Conservation (phyloP, 2,797 vertebrate genomes). For the Lepidocolaptes lacrymiger region DNA sequence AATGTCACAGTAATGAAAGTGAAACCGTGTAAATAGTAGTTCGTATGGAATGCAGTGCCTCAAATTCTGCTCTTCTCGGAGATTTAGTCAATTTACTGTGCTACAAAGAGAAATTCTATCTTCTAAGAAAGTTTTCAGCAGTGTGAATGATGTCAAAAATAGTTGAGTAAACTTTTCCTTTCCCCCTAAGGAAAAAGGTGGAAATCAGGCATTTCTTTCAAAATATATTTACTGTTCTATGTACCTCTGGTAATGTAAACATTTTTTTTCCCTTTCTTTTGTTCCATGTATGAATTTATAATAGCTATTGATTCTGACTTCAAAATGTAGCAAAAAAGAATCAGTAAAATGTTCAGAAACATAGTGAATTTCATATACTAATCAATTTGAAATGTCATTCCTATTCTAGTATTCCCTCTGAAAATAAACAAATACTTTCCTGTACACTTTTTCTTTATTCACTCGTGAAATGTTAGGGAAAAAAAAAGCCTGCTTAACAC, state of each 20-base stretch:
- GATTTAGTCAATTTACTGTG: not conserved
- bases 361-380: not conserved
- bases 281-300: not conserved
- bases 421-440: not conserved
- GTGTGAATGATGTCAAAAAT: not conserved
- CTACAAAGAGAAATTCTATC: not conserved
- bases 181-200: not conserved
- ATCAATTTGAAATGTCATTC: not conserved
- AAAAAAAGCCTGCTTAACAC: not conserved
- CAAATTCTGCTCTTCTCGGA: not conserved
- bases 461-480: not conserved
- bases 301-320: slow-evolving; percentile 14
- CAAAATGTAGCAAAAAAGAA: not conserved
- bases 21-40: accelerated
- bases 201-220: not conserved
- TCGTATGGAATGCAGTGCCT: not conserved
- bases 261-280: not conserved
- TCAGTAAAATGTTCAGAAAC: not conserved
- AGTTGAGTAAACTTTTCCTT: not conserved
- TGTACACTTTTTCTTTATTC: not conserved
- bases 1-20: not conserved
- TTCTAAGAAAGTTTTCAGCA: not conserved
- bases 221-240: not conserved
- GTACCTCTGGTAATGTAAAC: not conserved
- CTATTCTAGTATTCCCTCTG: not conserved